A percentile compares a stretch with the other conserved stretches of the same genome.
phyloP scores from a whole-genome alignment of 2,797 vertebrate genomes.

The Trematomus bernacchii region DNA sequence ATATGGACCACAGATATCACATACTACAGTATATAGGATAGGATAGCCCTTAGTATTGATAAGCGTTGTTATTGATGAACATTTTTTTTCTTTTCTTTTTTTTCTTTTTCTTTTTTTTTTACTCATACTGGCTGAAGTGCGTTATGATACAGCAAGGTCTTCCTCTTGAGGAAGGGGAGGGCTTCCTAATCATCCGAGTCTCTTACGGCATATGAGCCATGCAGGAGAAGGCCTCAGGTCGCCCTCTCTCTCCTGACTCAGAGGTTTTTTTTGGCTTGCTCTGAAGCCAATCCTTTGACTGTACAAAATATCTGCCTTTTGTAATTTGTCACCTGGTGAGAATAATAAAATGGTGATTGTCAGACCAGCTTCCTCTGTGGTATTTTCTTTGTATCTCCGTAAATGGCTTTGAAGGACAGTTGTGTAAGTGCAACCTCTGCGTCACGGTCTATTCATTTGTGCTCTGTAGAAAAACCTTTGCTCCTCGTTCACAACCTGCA shows the following conservation, averaged over 20 bases:
- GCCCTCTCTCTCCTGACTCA: constrained; percentile 70
- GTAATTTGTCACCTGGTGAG: constrained; percentile 73
- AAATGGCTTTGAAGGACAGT: constrained; percentile 87
- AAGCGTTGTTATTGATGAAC: constrained; percentile 86
- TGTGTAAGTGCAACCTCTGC: constrained; percentile 81
- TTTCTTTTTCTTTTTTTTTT: constrained; percentile 37
- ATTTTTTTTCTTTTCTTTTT: constrained; percentile 54
- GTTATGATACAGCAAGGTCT: constrained; percentile 84
- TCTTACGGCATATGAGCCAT: constrained; percentile 56
- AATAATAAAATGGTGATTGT: constrained; percentile 85
- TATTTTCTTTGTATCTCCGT: constrained; percentile 78
- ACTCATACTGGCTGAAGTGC: constrained; percentile 80
- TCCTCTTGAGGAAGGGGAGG: constrained; percentile 73
- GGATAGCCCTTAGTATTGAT: constrained; percentile 90
- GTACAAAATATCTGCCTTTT: constrained; percentile 82
- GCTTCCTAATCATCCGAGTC: constrained; percentile 74
- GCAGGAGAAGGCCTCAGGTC: constrained; percentile 65
- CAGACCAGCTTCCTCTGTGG: constrained; percentile 84
- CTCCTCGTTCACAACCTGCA: constrained; percentile 40
- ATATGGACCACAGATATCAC: constrained; percentile 87
- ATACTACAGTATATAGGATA: constrained; percentile 87
- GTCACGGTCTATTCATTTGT: constrained; percentile 74
- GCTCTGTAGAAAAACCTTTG: constrained; percentile 73
- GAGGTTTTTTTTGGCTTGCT: constrained; percentile 59
- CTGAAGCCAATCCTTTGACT: constrained; percentile 75